A percentile compares a stretch with the other conserved stretches of the same genome.
phyloP scores from a whole-genome alignment of 2,888 invertebrate species.

The Eustalomyia histrio region DNA sequence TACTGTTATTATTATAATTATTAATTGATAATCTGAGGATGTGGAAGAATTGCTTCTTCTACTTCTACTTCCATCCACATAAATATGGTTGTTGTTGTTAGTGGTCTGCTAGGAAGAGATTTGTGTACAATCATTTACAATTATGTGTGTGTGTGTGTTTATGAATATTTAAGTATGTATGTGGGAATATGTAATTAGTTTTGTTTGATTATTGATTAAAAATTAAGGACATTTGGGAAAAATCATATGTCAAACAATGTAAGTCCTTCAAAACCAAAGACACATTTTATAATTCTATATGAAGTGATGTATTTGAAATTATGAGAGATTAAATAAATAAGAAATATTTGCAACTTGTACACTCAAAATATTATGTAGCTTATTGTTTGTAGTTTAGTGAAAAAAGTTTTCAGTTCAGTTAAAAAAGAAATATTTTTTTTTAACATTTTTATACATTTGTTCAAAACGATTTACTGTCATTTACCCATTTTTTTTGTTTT shows the following conservation, averaged over 20 bases:
- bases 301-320: conserved; percentile 21
- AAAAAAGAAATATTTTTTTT: no score
- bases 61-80: not conserved
- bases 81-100: not conserved
- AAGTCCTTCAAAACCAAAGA: conserved; percentile 7
- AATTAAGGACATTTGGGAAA: conserved; percentile 59
- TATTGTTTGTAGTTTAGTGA: no score
- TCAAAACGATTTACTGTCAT: no score
- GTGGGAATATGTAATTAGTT: conserved; percentile 47
- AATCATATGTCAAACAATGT: conserved; percentile 46
- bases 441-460: no score
- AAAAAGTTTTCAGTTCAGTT: no score
- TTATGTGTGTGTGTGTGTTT: not conserved
- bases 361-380: no score
- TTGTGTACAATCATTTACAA: not conserved
- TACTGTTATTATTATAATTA: conserved; percentile 57
- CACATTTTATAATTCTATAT: conserved; percentile 34
- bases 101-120: conserved; percentile 28
- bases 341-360: no score
- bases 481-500: no score
- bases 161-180: not conserved
- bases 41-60: conserved; percentile 8
- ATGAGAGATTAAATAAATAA: no score
- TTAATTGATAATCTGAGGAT: conserved; percentile 60
- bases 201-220: conserved; percentile 56